A percentile compares a stretch with the other conserved stretches of the same genome.
Evolutionary conservation across 2,113 vertebrate genomes (phyloP).

Genomic region (Redunca redunca): DNA sequence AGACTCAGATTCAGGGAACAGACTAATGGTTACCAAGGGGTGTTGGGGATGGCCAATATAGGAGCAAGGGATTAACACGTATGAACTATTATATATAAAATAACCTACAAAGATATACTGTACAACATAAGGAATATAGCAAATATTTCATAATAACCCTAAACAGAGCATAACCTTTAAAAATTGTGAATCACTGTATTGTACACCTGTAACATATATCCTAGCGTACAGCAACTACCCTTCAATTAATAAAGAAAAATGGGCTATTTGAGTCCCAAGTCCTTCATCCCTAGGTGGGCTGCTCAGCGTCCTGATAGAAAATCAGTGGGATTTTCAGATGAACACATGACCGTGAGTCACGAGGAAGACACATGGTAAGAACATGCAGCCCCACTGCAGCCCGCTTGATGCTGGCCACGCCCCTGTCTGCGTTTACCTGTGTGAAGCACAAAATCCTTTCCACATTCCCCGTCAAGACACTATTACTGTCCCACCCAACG

Average conservation of each 20-base stretch:
- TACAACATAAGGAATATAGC: background rate
- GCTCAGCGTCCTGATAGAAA: background rate
- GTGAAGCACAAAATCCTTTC: background rate
- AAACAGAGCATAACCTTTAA: background rate
- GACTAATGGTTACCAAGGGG: background rate
- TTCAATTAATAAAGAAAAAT: background rate
- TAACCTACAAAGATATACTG: background rate
- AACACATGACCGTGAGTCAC: no score
- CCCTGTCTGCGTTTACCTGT: rapidly evolving
- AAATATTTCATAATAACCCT: background rate
- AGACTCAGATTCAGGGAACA: background rate
- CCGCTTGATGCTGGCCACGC: rapidly evolving
- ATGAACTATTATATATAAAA: background rate
- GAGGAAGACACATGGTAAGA: background rate
- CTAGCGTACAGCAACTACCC: background rate
- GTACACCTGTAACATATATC: background rate
- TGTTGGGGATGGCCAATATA: background rate
- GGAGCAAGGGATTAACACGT: background rate
- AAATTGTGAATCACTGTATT: background rate
- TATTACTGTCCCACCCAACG: rapidly evolving
- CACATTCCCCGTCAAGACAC: rapidly evolving
- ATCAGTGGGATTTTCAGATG: background rate
- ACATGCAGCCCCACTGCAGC: background rate
- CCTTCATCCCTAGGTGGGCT: background rate
- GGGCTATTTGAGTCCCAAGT: background rate